A percentile compares a stretch with the other conserved stretches of the same genome.
Conservation (phyloP, 2,888 invertebrate genomes). For the Pyrgus malvae region DNA sequence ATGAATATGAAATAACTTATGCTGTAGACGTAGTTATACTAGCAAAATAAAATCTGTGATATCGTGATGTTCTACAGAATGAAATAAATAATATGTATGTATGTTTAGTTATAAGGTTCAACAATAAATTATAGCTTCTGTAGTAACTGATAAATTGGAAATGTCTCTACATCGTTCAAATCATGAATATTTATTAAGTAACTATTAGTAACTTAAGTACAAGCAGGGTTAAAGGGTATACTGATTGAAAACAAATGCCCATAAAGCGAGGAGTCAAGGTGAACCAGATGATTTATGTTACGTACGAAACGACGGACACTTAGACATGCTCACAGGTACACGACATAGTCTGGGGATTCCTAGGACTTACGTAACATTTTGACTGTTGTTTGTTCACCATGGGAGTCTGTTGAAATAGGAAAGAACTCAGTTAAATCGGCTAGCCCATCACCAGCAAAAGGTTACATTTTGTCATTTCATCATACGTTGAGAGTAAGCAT, state of each 20-base stretch:
- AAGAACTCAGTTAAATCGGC: neutral
- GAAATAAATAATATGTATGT: too few species aligned
- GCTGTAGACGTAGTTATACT: too few species aligned
- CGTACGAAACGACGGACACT: neutral
- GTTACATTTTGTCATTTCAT: too few species aligned
- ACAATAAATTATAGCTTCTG: too few species aligned
- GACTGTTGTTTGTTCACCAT: conserved; percentile 3
- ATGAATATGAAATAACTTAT: too few species aligned
- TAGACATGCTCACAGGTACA: neutral
- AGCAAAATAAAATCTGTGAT: too few species aligned
- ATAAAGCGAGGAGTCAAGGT: conserved; percentile 19
- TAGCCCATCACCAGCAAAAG: too few species aligned
- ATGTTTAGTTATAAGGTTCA: too few species aligned
- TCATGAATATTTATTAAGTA: too few species aligned
- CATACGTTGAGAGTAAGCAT: too few species aligned
- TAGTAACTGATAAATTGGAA: neutral
- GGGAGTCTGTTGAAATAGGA: conserved; percentile 7
- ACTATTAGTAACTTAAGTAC: neutral
- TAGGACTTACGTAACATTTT: conserved; percentile 16
- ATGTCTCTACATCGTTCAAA: neutral
- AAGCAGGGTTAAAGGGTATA: neutral
- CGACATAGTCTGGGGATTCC: neutral
- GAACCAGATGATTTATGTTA: conserved; percentile 3
- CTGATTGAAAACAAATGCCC: conserved; percentile 11
- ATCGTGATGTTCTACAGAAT: too few species aligned